These are phyloP conservation scores for Acanthosepion lycidas DNA, from an alignment of 2,888 invertebrate species.

Conservation along the genomic window DNA sequence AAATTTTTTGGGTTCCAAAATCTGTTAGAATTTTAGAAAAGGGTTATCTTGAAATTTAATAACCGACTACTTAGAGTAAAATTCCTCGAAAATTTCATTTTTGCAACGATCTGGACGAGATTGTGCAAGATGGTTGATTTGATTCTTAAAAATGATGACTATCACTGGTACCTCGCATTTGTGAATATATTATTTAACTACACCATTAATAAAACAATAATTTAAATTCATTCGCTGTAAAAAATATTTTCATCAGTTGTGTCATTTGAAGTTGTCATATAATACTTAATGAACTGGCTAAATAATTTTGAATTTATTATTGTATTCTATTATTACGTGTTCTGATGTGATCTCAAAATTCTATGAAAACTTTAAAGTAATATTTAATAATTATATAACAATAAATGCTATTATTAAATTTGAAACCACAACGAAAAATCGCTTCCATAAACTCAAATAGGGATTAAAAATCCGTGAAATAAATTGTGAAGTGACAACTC, in stretches of 20 bases:
- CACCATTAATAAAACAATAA: not conserved
- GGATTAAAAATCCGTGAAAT: not conserved
- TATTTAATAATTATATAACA: not conserved
- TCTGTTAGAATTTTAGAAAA: no score
- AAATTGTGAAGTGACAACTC: constrained; percentile 50
- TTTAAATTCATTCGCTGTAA: not conserved
- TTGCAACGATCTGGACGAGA: no score
- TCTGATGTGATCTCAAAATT: not conserved
- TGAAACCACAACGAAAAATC: constrained; percentile 23
- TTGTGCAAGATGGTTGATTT: no score
- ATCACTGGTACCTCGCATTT: no score
- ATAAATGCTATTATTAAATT: not conserved
- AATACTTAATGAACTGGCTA: not conserved
- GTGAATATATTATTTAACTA: not conserved
- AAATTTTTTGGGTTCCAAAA: no score
- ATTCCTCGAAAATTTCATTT: no score
- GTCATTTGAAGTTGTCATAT: not conserved
- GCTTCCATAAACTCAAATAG: not conserved
- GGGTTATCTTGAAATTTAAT: no score
- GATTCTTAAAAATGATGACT: no score
- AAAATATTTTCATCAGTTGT: not conserved
- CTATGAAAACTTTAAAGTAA: not conserved
- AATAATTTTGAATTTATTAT: not conserved
- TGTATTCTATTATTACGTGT: not conserved
- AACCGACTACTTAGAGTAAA: no score